Evolutionary conservation across 2,797 vertebrate species (phyloP).

Genomic region (Merluccius polli): DNA sequence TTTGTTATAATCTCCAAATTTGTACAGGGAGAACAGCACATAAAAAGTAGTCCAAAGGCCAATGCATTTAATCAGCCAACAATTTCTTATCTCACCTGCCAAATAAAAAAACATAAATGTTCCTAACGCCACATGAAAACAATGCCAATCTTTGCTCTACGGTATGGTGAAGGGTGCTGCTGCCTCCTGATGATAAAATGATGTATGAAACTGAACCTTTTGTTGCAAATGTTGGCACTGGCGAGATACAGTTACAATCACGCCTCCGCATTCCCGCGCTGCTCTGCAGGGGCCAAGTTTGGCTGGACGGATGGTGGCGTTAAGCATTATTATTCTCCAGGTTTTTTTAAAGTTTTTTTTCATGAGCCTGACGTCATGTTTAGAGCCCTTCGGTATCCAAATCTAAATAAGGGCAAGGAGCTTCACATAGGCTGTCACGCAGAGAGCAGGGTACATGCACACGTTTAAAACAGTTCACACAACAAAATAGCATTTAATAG

Average conservation of each 20-base stretch:
- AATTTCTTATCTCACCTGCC: constrained; percentile 65
- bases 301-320: neutral
- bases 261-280: neutral
- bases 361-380: neutral
- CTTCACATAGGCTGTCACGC: no score
- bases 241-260: neutral
- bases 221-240: neutral
- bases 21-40: neutral
- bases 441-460: neutral
- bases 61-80: constrained; percentile 64
- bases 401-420: neutral
- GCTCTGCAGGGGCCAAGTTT: neutral
- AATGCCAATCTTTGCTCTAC: neutral
- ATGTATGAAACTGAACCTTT: neutral
- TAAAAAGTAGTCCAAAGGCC: neutral
- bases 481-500: neutral
- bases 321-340: neutral
- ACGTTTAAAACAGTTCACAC: neutral
- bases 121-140: neutral
- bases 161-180: neutral
- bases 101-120: constrained; percentile 61
- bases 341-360: no score
- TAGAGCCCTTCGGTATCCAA: neutral
- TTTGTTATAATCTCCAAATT: neutral
- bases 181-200: neutral